Base-by-base conservation (phyloP, 2,888 invertebrate genomes). In the Meteorus cinctellus region DNA sequence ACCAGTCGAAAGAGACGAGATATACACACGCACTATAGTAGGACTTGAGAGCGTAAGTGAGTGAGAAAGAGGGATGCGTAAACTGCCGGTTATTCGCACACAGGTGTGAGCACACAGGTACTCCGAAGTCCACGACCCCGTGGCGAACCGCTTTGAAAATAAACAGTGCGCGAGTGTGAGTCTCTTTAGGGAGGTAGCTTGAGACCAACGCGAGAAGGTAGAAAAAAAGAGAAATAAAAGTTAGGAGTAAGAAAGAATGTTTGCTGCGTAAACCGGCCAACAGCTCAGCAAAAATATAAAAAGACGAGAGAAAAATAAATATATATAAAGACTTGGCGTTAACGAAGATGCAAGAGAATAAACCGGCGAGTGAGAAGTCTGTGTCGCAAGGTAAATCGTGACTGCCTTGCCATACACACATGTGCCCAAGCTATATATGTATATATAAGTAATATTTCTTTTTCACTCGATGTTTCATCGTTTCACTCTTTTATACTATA, bases 321-420 rank as follows among this genome's bases (percentile, higher is more conserved):
- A 55, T 55, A 55, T 19, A 76, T 70, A 59, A 55, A 48, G 55
- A 76, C 68, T 60, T 66, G 36, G 65, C 63, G 27, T 36, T 36
- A 55, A 55, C 55, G 69, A 65, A 71, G n/a, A 41, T 29, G 70
- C 36, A 66, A 67, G 72, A 66, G 70, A 73, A 69, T 72, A 45
- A 78, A 79, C 79, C 79, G 76, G 79, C 72, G 68, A 71, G 78
- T 78, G 76, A 79, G 74, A 79, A 80, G 78, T 74, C 77, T 76
- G 80, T 84, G 81, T 83, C 82, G 81, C 77, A 81, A 84, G 82
- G 79, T 83, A 83, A 82, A 83, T 55, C 19, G 19, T 55, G 19
- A 55, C 55, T 55, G 6, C 55, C n/a, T 55, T 55, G 55, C 55
- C 48, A 48, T 48, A 19, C 55, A 55, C 80, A 77, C 78, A 79